These are phyloP conservation scores for Lota lota DNA, from an alignment of 2,113 vertebrate genomes.

Conservation along the genomic window DNA sequence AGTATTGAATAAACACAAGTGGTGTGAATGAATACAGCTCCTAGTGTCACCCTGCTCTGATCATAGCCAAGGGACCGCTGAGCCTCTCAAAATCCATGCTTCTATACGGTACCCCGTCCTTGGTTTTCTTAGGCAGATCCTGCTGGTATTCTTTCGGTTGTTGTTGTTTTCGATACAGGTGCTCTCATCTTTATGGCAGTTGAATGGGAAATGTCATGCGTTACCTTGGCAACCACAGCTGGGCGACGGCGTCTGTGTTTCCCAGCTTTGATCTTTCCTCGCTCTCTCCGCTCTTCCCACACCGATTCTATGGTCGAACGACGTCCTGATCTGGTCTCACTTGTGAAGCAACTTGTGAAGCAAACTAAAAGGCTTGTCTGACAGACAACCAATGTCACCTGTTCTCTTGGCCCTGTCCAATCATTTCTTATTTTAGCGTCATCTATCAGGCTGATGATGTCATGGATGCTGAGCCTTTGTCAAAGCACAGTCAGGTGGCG, in stretches of 20 bases:
- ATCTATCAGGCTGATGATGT: slow-evolving; percentile 24
- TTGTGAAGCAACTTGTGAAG: slow-evolving; percentile 4
- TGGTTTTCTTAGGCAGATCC: no score
- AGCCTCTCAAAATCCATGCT: background rate
- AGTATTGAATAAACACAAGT: background rate
- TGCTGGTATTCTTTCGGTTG: no score
- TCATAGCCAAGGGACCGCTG: background rate
- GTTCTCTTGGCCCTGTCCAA: no score
- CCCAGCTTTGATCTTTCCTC: slow-evolving; percentile 49
- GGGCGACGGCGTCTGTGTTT: background rate
- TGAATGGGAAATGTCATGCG: no score
- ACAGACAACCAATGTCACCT: no score
- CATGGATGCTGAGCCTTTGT: slow-evolving; percentile 16
- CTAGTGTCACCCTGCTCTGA: slow-evolving; percentile 5
- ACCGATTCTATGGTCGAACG: slow-evolving; percentile 42
- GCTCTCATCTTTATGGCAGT: no score
- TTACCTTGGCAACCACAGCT: no score
- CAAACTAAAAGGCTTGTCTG: no score
- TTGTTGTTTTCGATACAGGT: no score
- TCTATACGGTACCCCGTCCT: no score
- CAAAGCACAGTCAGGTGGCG: slow-evolving; percentile 29
- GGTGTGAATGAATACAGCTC: slow-evolving; percentile 4
- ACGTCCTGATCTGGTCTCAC: slow-evolving; percentile 2
- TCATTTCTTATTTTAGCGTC: background rate
- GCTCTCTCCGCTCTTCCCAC: slow-evolving; percentile 2